Percentiles rank a stretch among this genome's conserved stretches.
phyloP scores from a whole-genome alignment of 2,797 vertebrate genomes.

The Notoglanidium macrostoma region DNA sequence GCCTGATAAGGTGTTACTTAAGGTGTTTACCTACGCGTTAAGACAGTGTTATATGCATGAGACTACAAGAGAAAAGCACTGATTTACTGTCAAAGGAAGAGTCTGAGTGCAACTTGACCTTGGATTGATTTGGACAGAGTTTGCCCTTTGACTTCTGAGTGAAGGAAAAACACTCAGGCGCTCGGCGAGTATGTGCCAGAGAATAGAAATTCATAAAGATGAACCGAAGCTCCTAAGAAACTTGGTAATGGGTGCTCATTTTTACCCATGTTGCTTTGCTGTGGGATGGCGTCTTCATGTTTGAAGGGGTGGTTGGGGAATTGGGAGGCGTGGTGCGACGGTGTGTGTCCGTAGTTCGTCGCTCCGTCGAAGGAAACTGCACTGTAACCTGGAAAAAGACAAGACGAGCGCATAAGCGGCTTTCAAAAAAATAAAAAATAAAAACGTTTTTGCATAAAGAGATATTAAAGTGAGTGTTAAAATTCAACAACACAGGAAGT shows the following conservation, averaged over 20 bases:
- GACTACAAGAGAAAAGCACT: slow-evolving; percentile 9
- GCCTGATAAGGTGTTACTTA: slow-evolving; percentile 60
- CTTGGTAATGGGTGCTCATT: slow-evolving; percentile 19
- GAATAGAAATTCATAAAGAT: slow-evolving; percentile 25
- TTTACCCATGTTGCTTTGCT: slow-evolving; percentile 90
- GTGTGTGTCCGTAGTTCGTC: slow-evolving; percentile 90
- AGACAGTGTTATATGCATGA: neutral
- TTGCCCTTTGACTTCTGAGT: slow-evolving; percentile 29
- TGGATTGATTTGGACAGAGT: slow-evolving; percentile 47
- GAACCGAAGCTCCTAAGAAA: slow-evolving; percentile 6
- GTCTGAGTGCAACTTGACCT: slow-evolving; percentile 58
- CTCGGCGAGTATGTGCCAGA: slow-evolving; percentile 2
- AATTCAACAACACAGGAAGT: neutral
- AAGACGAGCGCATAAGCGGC: too few species aligned
- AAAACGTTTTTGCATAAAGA: neutral
- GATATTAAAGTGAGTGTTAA: neutral
- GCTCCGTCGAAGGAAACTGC: slow-evolving; percentile 89
- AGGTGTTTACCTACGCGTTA: slow-evolving; percentile 59
- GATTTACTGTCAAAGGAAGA: slow-evolving; percentile 50
- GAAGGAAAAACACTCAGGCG: slow-evolving; percentile 34
- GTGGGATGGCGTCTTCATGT: slow-evolving; percentile 89
- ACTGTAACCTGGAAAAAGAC: slow-evolving; percentile 81
- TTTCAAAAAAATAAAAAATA: neutral
- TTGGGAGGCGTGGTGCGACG: slow-evolving; percentile 89
- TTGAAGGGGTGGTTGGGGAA: slow-evolving; percentile 93